Conservation (phyloP, 2,888 invertebrate species). For the Eumerus sabulonum region DNA sequence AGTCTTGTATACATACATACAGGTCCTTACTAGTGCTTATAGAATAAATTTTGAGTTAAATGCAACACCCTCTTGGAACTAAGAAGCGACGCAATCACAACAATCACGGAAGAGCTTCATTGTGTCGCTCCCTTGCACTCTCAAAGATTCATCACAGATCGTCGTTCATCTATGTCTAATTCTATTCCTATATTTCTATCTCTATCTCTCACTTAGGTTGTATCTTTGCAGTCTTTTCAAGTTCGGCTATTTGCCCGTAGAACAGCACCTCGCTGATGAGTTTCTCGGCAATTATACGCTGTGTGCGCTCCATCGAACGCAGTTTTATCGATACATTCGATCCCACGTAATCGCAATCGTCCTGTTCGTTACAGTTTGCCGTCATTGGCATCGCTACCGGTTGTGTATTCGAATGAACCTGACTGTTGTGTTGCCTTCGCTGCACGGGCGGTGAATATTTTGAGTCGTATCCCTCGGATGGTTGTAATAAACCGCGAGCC, state of each 20-base stretch:
- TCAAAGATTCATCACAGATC: slow-evolving; percentile 52
- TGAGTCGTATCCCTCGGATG: slow-evolving; percentile 70
- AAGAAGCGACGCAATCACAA: no score
- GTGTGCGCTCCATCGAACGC: slow-evolving; percentile 77
- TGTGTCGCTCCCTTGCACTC: background rate
- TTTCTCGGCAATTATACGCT: slow-evolving; percentile 77
- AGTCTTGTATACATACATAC: no score
- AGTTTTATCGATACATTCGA: slow-evolving; percentile 77
- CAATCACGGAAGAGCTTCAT: no score
- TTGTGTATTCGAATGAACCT: slow-evolving; percentile 50
- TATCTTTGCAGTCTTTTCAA: slow-evolving; percentile 76
- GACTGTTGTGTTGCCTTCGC: slow-evolving; percentile 64
- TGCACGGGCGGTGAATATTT: slow-evolving; percentile 71
- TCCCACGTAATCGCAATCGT: slow-evolving; percentile 77
- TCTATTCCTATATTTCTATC: no score
- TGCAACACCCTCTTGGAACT: no score
- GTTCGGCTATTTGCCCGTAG: slow-evolving; percentile 77
- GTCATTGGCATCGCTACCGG: slow-evolving; percentile 29
- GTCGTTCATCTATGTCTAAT: no score
- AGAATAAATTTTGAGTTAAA: no score
- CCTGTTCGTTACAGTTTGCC: slow-evolving; percentile 63
- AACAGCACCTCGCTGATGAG: slow-evolving; percentile 77
- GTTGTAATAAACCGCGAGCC: slow-evolving; percentile 72
- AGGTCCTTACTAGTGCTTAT: background rate
- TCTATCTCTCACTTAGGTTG: slow-evolving; percentile 75